phyloP scores from a whole-genome alignment of 1,140 invertebrate species.

The Chironomus striatipennis region DNA sequence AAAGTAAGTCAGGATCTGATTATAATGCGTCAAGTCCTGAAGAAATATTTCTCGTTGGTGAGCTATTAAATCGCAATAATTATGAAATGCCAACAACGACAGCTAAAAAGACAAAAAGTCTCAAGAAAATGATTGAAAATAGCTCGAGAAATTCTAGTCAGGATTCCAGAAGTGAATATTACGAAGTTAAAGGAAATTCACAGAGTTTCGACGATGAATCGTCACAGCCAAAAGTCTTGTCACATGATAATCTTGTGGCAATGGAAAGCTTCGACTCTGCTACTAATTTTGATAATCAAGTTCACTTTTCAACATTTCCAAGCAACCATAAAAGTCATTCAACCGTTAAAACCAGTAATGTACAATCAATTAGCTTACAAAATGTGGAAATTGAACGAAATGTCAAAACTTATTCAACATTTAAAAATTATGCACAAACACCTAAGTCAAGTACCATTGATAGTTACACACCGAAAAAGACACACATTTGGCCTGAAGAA shows the following conservation, averaged over 20 bases:
- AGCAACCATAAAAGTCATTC: slow-evolving; percentile 45
- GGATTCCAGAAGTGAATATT: slow-evolving; percentile 55
- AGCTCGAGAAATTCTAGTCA: slow-evolving; percentile 52
- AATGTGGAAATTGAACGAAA: slow-evolving; percentile 57
- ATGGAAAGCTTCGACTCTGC: slow-evolving; percentile 45
- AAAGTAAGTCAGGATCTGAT: slow-evolving; percentile 44
- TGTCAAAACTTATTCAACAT: slow-evolving; percentile 40
- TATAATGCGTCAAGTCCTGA: slow-evolving; percentile 56
- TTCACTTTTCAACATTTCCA: slow-evolving; percentile 51
- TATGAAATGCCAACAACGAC: slow-evolving; percentile 41
- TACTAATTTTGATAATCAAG: slow-evolving; percentile 53
- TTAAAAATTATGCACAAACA: slow-evolving; percentile 28
- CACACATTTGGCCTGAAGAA: slow-evolving; percentile 49
- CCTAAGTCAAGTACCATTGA: slow-evolving; percentile 28
- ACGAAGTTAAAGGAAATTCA: slow-evolving; percentile 42
- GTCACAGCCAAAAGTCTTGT: slow-evolving; percentile 40
- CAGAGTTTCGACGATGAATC: slow-evolving; percentile 29
- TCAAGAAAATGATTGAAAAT: slow-evolving; percentile 36
- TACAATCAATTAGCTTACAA: slow-evolving; percentile 55
- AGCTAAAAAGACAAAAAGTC: slow-evolving; percentile 36
- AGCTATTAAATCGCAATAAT: slow-evolving; percentile 33
- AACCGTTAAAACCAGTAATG: slow-evolving; percentile 45
- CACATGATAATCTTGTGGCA: slow-evolving; percentile 48
- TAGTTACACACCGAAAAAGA: slow-evolving; percentile 32
- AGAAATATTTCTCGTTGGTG: slow-evolving; percentile 41